Base-by-base conservation (phyloP, 2,113 vertebrate species). In the Psephotus haematonotus region DNA sequence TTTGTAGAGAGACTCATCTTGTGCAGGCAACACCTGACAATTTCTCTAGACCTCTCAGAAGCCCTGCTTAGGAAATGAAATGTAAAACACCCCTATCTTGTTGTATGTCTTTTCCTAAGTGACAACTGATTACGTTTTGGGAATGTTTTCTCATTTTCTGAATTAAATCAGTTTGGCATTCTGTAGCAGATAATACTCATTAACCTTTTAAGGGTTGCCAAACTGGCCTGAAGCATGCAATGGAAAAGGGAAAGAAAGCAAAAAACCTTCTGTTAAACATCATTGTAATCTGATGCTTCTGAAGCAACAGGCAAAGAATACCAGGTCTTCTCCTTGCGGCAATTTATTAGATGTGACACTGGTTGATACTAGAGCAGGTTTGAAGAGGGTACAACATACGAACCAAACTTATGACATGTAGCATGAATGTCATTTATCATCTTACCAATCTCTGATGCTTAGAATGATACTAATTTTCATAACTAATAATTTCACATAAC, bases 201-300 rank as follows among this genome's bases (percentile, higher is more conserved):
- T 96, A 96, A 95, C 91, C 91, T 95, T 96, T 96, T 92, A 96
- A 94, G 80, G 83, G 82, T 7, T 92, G 83, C 91, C 83, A 84
- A 95, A 87, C 65, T 78, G 33, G 52, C 82, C 78, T 89, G 81
- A 95, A 81, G 29, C 43, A 55, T 77, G 92, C 80, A 75, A 8
- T 64, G 46, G 47, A 57, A 20, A 2, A 0, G 6, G 28, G 35
- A 47, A 59, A 28, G 27, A 33, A 27, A 15, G 15, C 11, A 4
- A 4, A 77, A 78, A 2, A 0, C 1, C 6, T 44, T 41, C n/a
- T 70, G 72, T 90, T 93, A 83, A 93, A 81, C 64, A 88, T 81
- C 50, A 44, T 68, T 84, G 63, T 59, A 92, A 86, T 37, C 47
- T 74, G 49, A 35, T 78, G 37, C n/a, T 92, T 86, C 77, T 93